Base-by-base conservation (phyloP, 2,113 vertebrate species). In the Strigops habroptila region DNA sequence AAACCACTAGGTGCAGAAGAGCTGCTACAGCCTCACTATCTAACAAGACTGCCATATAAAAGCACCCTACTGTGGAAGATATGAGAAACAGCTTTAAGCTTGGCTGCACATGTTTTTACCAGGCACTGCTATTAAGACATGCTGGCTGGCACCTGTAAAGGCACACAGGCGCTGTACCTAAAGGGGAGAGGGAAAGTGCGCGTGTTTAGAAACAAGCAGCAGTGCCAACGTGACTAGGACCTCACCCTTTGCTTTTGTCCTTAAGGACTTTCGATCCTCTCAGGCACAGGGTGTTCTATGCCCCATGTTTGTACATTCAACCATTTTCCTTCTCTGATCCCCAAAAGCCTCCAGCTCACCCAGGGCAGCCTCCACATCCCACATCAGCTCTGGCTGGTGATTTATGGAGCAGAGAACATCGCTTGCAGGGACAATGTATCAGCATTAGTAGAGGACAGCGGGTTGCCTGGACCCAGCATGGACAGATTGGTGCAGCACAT, bases 221-320 rank as follows among this genome's bases (percentile, higher is more conserved):
- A 83, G 14, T 8, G n/a, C 12, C 49, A 86, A 14, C 2, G 0
- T 9, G 17, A 63, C 9, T 55, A 53, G 27, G 21, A 63, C 18
- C 2, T 69, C 33, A 35, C 12, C 14, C 17, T 62, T 55, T 62
- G 4, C 35, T 81, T 83, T 53, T 57, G 27, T 22, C 37, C 64
- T 39, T 13, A 3, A 10, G 31, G n/a, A 69, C 41, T 55, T 3
- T 0, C 59, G 39, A 39, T 9, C 15, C 15, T 30, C 48, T 49
- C 37, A 43, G 25, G 16, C 53, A n/a, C 28, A 57, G 33, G 21
- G 27, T 24, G 19, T 30, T 10, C 62, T 14, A 18, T 27, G 35
- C 46, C n/a, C 25, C 0, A 0, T 2, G 14, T 33, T 62, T 25
- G 16, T 28, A 7, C 9, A 10, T 33, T 68, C 27, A 75, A 9